These are phyloP conservation scores for Clarias laeviceps DNA, from an alignment of 2,797 vertebrate genomes.

Conservation along the genomic window DNA sequence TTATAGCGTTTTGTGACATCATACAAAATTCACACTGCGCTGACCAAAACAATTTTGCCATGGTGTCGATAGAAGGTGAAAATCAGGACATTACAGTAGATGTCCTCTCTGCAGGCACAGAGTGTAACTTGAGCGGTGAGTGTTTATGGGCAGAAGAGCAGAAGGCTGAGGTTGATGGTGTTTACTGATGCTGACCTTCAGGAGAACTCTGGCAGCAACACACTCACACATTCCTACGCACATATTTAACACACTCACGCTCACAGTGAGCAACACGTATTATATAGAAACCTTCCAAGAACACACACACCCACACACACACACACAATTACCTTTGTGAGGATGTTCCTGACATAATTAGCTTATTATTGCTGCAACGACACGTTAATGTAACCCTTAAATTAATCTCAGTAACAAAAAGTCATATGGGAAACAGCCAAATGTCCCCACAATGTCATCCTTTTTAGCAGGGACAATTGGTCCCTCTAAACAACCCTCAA, in stretches of 20 bases:
- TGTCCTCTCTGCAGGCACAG: background rate
- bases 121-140: background rate
- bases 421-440: background rate
- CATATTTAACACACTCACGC: conserved; percentile 32
- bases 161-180: conserved; percentile 15
- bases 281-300: background rate
- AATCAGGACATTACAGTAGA: background rate
- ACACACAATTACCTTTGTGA: conserved; percentile 26
- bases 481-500: background rate
- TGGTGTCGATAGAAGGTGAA: background rate
- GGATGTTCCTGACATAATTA: background rate
- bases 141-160: background rate
- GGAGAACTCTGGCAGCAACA: conserved; percentile 27
- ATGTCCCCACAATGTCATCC: background rate
- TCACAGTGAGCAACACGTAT: background rate
- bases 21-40: too few relatives aligned
- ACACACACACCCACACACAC: conserved; percentile 41
- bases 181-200: conserved; percentile 44
- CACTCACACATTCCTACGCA: conserved; percentile 32
- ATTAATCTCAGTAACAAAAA: background rate
- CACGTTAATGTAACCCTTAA: background rate
- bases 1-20: too few relatives aligned
- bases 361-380: background rate
- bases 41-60: too few relatives aligned
- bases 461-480: background rate